Conservation (phyloP, 2,113 vertebrate genomes). For the Catagonus wagneri region DNA sequence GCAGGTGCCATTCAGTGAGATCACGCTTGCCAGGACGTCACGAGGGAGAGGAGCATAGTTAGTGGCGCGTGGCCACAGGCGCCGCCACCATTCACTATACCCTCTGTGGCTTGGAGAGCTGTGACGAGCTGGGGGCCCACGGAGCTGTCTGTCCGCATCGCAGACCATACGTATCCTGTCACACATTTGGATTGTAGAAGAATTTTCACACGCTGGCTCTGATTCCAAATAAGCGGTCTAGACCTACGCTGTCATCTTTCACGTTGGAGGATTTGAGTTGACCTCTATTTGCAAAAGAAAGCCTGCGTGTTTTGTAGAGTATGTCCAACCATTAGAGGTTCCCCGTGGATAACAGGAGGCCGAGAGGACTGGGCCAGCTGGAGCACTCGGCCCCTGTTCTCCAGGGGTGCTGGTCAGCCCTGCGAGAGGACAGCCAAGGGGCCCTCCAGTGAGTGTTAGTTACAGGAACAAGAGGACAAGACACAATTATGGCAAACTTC, state of each 20-base stretch:
- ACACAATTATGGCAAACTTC: rapidly evolving
- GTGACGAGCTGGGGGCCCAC: neutral
- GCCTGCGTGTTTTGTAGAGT: neutral
- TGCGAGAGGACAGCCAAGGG: neutral
- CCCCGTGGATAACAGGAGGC: neutral
- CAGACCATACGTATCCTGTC: neutral
- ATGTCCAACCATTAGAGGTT: neutral
- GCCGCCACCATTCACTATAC: neutral
- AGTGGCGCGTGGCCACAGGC: rapidly evolving
- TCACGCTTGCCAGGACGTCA: neutral
- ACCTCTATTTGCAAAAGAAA: slow-evolving; percentile 27
- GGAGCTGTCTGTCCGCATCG: neutral
- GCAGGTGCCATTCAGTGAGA: neutral
- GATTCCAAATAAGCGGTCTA: neutral
- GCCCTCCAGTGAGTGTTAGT: neutral
- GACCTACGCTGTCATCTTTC: neutral
- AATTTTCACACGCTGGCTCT: neutral
- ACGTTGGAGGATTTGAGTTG: neutral
- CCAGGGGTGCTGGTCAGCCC: neutral
- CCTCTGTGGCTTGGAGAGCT: neutral
- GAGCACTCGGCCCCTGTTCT: neutral
- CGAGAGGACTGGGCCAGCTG: neutral
- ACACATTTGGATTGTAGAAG: neutral
- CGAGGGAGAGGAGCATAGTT: neutral
- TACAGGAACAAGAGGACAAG: neutral